Conservation (phyloP, 2,113 vertebrate genomes). For the Ranitomeya imitator region DNA sequence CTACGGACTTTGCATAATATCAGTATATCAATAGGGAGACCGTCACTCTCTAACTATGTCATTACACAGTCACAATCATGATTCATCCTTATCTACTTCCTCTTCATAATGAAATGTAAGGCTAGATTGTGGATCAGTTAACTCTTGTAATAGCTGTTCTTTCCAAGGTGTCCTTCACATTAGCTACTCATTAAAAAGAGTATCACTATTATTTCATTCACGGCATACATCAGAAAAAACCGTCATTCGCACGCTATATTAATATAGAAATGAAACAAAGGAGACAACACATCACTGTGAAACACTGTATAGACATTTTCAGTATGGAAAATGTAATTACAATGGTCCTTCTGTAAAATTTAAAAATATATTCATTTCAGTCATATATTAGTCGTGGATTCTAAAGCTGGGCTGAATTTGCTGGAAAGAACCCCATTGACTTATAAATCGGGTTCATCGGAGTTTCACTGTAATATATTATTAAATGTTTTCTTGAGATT, state of each 20-base stretch:
- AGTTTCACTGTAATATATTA: too few relatives aligned
- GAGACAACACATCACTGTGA: neutral
- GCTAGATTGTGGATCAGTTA: constrained; percentile 27
- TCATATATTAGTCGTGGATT: too few relatives aligned
- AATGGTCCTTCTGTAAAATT: too few relatives aligned
- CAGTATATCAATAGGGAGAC: constrained; percentile 20
- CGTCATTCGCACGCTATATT: neutral
- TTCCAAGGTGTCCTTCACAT: constrained; percentile 37
- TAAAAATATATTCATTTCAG: too few relatives aligned
- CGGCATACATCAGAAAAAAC: neutral
- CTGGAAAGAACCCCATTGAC: too few relatives aligned
- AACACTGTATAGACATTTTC: neutral
- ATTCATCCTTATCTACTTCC: constrained; percentile 31
- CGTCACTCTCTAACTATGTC: constrained; percentile 20
- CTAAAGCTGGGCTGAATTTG: too few relatives aligned
- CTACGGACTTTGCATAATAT: constrained; percentile 18
- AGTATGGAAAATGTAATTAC: neutral
- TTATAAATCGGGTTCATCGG: too few relatives aligned
- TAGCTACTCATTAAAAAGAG: constrained; percentile 28
- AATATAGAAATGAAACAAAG: neutral
- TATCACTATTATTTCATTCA: constrained; percentile 19
- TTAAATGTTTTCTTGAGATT: too few relatives aligned
- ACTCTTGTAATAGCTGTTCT: constrained; percentile 25
- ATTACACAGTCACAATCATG: constrained; percentile 26
- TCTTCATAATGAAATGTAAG: constrained; percentile 34